Percentiles rank a stretch among this genome's conserved stretches.
phyloP scores from a whole-genome alignment of 2,888 invertebrate genomes.

The Eupithecia tripunctaria region DNA sequence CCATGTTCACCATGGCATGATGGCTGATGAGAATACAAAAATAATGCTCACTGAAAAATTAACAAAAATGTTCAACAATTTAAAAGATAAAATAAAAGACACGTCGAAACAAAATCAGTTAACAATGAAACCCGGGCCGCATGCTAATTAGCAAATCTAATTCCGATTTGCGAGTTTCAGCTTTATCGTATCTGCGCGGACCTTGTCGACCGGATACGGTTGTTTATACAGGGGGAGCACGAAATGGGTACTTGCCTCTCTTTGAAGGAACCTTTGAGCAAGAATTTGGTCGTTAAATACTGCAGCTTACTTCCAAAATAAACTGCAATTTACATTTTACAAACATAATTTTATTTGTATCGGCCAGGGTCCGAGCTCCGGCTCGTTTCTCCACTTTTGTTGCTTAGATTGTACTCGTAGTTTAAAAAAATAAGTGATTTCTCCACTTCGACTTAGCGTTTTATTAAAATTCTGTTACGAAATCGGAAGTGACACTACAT shows the following conservation, averaged over 20 bases:
- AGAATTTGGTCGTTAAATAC: background rate
- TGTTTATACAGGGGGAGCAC: background rate
- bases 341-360: background rate
- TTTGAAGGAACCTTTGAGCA: background rate
- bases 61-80: background rate
- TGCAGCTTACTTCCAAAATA: background rate
- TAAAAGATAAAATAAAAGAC: background rate
- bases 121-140: slow-evolving; percentile 21
- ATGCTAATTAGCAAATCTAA: slow-evolving; percentile 44
- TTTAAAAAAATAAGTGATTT: background rate
- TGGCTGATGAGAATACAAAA: background rate
- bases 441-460: too few species aligned
- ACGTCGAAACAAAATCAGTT: slow-evolving; percentile 22
- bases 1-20: background rate
- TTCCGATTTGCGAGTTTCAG: slow-evolving; percentile 45
- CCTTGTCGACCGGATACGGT: background rate
- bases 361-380: background rate
- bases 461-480: too few species aligned
- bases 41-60: background rate
- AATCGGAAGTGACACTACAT: too few species aligned
- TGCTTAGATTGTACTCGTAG: background rate
- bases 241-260: background rate
- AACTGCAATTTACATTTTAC: background rate
- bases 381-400: background rate
- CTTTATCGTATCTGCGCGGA: slow-evolving; percentile 34